Conservation (phyloP, 2,113 vertebrate genomes). For the Haplotaxodon microlepis region DNA sequence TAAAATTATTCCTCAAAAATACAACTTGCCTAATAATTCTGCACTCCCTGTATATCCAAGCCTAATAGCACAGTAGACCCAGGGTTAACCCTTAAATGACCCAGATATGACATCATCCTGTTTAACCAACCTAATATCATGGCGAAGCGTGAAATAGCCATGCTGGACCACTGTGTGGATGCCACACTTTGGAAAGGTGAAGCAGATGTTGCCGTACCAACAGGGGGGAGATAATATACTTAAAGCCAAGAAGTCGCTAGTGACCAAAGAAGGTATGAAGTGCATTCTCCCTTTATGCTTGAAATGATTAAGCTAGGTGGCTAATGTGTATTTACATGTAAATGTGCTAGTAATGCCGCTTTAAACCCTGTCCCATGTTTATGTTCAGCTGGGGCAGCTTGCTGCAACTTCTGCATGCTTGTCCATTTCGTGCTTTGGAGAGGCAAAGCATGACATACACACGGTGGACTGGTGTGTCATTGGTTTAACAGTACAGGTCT, state of each 20-base stretch:
- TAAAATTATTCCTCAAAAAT: too few relatives aligned
- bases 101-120: neutral
- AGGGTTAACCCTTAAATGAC: neutral
- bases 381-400: neutral
- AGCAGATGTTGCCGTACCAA: neutral
- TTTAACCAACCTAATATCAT: neutral
- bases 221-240: accelerated
- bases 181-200: neutral
- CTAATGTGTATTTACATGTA: neutral
- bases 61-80: neutral
- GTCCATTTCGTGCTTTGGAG: neutral
- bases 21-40: too few relatives aligned
- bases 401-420: neutral
- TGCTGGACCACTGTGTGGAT: accelerated
- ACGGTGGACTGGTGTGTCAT: accelerated
- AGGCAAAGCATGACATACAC: neutral
- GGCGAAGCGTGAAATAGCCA: accelerated
- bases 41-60: neutral
- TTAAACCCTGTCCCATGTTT: neutral
- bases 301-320: neutral
- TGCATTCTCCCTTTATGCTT: neutral
- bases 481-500: neutral
- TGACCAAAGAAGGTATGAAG: neutral
- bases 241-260: accelerated
- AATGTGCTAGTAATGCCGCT: accelerated